phyloP scores from a whole-genome alignment of 2,888 invertebrate species.

The Piscicola geometra region DNA sequence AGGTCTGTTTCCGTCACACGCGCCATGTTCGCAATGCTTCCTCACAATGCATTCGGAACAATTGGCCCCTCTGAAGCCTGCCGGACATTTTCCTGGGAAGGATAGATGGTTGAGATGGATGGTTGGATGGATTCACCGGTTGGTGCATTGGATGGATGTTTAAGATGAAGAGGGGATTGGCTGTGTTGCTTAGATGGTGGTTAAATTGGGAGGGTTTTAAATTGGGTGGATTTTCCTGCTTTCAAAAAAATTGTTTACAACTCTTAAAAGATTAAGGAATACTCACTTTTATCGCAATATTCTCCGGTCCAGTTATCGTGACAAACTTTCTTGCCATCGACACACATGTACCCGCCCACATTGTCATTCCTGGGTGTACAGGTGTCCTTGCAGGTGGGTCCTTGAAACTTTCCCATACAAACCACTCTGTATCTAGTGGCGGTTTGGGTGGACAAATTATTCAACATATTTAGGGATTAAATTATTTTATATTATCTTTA shows the following conservation, averaged over 20 bases:
- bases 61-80: too few relatives aligned
- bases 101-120: too few relatives aligned
- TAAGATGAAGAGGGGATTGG: not conserved
- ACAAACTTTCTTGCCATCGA: not conserved
- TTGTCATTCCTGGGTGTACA: not conserved
- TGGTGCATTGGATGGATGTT: not conserved
- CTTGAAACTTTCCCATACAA: not conserved
- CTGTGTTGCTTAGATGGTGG: too few relatives aligned
- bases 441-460: too few relatives aligned
- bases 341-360: not conserved
- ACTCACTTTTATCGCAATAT: constrained; percentile 1
- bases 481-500: too few relatives aligned
- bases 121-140: too few relatives aligned
- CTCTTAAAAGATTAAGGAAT: too few relatives aligned
- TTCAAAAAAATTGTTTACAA: too few relatives aligned
- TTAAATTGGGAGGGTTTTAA: too few relatives aligned
- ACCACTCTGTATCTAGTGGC: not conserved
- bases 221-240: too few relatives aligned
- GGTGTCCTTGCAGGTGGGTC: not conserved
- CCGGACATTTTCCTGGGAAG: too few relatives aligned
- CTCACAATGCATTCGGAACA: not conserved
- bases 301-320: not conserved
- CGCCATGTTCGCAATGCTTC: not conserved
- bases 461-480: too few relatives aligned
- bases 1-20: not conserved